Evolutionary conservation across 2,113 vertebrate genomes (phyloP).

Genomic region (Polyodon spathula): DNA sequence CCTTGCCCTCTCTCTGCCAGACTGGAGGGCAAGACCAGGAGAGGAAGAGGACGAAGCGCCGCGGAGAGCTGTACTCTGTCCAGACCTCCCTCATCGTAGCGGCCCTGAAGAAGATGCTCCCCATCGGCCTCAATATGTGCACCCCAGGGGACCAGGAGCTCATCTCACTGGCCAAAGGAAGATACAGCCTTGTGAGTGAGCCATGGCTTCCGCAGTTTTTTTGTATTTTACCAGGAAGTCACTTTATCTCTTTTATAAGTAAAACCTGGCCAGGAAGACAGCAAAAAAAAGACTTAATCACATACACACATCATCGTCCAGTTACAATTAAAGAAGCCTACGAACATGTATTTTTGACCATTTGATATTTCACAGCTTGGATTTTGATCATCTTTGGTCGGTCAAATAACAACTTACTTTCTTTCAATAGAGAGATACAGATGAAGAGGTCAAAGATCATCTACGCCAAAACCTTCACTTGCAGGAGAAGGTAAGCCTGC

Average conservation of each 20-base stretch:
- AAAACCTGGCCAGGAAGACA: too few relatives aligned
- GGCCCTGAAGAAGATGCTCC: slow-evolving; percentile 95
- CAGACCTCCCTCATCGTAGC: slow-evolving; percentile 96
- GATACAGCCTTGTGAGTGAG: slow-evolving; percentile 75
- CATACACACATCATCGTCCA: too few relatives aligned
- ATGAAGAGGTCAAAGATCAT: slow-evolving; percentile 93
- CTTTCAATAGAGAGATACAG: slow-evolving; percentile 79
- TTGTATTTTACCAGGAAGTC: too few relatives aligned
- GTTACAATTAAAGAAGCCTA: too few relatives aligned
- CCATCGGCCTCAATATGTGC: slow-evolving; percentile 96
- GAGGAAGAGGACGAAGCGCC: slow-evolving; percentile 84
- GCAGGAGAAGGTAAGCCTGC: slow-evolving; percentile 75
- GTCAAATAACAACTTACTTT: slow-evolving; percentile 20
- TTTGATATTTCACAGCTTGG: too few relatives aligned
- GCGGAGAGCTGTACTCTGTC: slow-evolving; percentile 92
- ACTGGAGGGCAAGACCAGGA: slow-evolving; percentile 95
- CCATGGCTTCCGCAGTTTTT: too few relatives aligned
- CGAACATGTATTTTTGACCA: too few relatives aligned
- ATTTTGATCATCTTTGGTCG: too few relatives aligned
- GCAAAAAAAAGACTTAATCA: too few relatives aligned
- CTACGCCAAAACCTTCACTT: slow-evolving; percentile 85
- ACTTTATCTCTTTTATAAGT: too few relatives aligned
- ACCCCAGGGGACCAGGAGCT: slow-evolving; percentile 96
- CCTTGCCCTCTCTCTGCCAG: slow-evolving; percentile 43
- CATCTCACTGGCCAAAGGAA: slow-evolving; percentile 82